Evolutionary conservation across 1,140 invertebrate genomes (phyloP), one percentile per base, ranked within the genome.

Genomic region (Drosophila navojoa): DNA sequence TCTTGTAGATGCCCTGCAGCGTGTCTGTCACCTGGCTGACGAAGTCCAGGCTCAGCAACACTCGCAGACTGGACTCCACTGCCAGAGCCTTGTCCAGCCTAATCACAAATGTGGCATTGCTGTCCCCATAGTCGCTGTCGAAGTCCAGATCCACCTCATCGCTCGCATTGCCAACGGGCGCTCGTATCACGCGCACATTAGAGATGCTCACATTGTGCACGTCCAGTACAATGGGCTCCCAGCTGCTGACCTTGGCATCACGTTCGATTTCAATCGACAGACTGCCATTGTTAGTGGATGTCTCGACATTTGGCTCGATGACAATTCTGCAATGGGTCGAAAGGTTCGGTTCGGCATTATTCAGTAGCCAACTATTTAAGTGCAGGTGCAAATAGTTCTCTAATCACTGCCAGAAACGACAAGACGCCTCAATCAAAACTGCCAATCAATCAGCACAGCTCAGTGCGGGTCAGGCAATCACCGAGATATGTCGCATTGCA

Each of bases 1-100:
- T 97, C 72, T 94, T 93, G 89, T 98, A 98, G 71, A 96, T 95
- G 35, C 97, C 97, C 63, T 95, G 94, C 53, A 97, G 84, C 1
- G 94, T 94, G 15, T 94, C 94, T 16, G 93, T 93, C 15, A 97
- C 81, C 64, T 93, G 93, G 0, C 95, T 96, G 10, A 92, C 92
- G 80, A 96, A 97, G 5, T 93, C 93, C 71, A 96, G 91, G 55
- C 93, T 81, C 4, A 96, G 69, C 1, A 94, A 45, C 27, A 92
- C 22, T 5, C 58, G 71, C 13, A 91, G 45, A 7, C 71, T 49
- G 1, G 40, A 5, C 11, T 91, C 77, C 6, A 15, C 54, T 1
- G 76, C 75, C 49, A 87, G 16, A 0, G 57, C 22, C 59, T 80
- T 78, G 25, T 57, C 32, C 49, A 92, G 16, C 1, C 45, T 76